Evolutionary conservation across 2,797 vertebrate species (phyloP).

Genomic region (Tenualosa ilisha): DNA sequence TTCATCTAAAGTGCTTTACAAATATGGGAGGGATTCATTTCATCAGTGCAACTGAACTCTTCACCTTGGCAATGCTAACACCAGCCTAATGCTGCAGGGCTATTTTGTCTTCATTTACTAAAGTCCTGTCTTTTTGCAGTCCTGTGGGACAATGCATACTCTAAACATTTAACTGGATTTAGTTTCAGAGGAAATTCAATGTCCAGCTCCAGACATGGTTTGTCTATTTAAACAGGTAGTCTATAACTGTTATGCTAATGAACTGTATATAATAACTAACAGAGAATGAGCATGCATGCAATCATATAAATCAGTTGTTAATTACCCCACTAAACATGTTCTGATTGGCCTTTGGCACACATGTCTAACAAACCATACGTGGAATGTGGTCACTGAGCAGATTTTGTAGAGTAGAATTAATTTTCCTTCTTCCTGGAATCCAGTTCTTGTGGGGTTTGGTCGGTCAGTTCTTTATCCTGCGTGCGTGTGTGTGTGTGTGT

Average conservation of each 20-base stretch:
- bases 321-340: background rate
- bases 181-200: background rate
- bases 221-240: background rate
- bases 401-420: too few species aligned
- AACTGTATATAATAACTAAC: background rate
- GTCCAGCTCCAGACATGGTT: background rate
- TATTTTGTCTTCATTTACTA: background rate
- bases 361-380: too few species aligned
- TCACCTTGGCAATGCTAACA: background rate
- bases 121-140: background rate
- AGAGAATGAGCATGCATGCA: background rate
- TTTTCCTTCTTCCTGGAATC: background rate
- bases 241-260: background rate
- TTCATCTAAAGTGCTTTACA: constrained; percentile 1
- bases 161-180: background rate
- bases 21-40: background rate
- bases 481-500: background rate
- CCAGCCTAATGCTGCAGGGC: background rate
- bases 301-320: background rate
- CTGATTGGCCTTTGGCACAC: too few species aligned
- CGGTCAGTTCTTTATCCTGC: background rate
- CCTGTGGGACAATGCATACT: background rate
- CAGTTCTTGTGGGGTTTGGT: background rate
- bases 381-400: too few species aligned
- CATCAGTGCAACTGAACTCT: background rate